Conservation (phyloP, 2,113 vertebrate species). For the Solea senegalensis region DNA sequence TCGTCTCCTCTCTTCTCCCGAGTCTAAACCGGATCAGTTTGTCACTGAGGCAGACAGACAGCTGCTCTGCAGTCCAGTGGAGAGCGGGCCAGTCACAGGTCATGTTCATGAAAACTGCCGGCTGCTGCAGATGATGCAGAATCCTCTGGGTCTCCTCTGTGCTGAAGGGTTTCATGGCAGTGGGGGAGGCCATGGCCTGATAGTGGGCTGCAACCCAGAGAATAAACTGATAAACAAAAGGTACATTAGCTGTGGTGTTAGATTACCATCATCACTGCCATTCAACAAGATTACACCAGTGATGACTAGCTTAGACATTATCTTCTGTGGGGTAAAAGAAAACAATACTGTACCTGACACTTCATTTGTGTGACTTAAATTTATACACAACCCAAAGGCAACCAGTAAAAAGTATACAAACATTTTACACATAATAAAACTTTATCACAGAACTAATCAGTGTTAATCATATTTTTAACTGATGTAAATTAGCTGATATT, state of each 20-base stretch:
- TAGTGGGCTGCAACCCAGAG: background rate
- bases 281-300: no score
- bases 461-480: background rate
- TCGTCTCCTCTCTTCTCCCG: constrained; percentile 76
- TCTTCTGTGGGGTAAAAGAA: no score
- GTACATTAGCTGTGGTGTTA: background rate
- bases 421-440: background rate
- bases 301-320: no score
- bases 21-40: constrained; percentile 87
- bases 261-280: background rate
- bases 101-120: constrained; percentile 91
- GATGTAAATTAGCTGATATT: background rate
- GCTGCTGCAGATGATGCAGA: constrained; percentile 84
- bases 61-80: constrained; percentile 84
- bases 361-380: no score
- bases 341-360: no score
- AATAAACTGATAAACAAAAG: background rate
- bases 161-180: constrained; percentile 85
- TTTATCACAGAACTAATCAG: background rate
- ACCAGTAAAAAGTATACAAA: no score
- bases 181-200: constrained; percentile 59
- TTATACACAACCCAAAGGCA: no score
- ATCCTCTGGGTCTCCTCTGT: constrained; percentile 85
- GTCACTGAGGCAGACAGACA: constrained; percentile 80
- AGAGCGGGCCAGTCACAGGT: constrained; percentile 87